These are phyloP conservation scores for Drosophila tanythrix DNA, from an alignment of 2,888 invertebrate genomes.

Conservation along the genomic window DNA sequence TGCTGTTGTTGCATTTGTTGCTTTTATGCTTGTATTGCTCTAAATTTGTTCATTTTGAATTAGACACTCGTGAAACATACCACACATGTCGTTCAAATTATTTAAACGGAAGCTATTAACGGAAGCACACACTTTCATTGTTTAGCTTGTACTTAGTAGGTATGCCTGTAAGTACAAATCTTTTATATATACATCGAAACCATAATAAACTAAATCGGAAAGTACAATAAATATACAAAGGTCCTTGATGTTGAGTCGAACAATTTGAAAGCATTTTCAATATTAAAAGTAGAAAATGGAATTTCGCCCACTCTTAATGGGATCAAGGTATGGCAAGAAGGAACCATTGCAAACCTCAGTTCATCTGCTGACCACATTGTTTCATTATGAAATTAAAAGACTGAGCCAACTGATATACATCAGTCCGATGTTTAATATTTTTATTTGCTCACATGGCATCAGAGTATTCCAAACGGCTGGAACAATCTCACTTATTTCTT, in stretches of 20 bases:
- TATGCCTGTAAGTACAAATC: conserved; percentile 65
- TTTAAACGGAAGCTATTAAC: conserved; percentile 41
- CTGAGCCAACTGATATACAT: not conserved
- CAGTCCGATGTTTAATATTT: not conserved
- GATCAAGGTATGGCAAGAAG: not conserved
- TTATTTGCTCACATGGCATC: not conserved
- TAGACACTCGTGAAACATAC: conserved; percentile 62
- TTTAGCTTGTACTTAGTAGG: conserved; percentile 39
- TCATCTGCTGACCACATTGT: not conserved
- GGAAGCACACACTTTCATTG: conserved; percentile 39
- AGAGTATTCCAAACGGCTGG: not conserved
- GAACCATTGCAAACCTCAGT: not conserved
- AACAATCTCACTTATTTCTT: not conserved
- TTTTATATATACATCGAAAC: conserved; percentile 60
- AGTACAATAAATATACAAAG: conserved; percentile 28
- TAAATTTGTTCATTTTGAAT: conserved; percentile 41
- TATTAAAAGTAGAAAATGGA: not conserved
- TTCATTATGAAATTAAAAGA: not conserved
- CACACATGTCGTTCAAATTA: conserved; percentile 55
- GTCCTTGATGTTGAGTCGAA: conserved; percentile 29
- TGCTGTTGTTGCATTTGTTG: conserved; percentile 29
- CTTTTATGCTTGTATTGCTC: conserved; percentile 23
- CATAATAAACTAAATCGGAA: conserved; percentile 19
- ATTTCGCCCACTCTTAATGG: not conserved
- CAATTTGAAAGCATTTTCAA: not conserved